phyloP scores from a whole-genome alignment of 2,113 vertebrate species.

The Sebastes fasciatus region DNA sequence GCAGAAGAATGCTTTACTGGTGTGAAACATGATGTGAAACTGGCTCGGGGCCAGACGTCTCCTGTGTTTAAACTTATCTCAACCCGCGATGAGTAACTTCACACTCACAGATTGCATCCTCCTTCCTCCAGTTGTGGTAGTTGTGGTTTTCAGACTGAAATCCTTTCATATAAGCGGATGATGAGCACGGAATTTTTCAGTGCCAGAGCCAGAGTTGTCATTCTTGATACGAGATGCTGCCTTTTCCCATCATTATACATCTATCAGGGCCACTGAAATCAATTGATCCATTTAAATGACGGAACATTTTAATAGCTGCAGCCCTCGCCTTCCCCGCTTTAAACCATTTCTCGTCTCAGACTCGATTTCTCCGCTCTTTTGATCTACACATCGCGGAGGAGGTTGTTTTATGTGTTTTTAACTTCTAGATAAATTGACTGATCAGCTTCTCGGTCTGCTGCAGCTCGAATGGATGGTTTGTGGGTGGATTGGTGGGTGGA shows the following conservation, averaged over 20 bases:
- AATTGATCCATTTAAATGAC: constrained; percentile 5
- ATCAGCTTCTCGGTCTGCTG: constrained; percentile 14
- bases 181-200: background rate
- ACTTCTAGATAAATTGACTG: constrained; percentile 35
- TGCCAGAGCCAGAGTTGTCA: background rate
- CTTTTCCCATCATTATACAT: background rate
- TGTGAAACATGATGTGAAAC: constrained; percentile 52
- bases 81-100: constrained; percentile 45
- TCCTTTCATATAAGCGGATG: background rate
- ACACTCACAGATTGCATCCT: constrained; percentile 23
- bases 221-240: background rate
- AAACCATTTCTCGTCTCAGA: background rate
- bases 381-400: constrained; percentile 13
- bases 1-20: background rate
- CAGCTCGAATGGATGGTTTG: constrained; percentile 22
- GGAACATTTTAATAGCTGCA: background rate
- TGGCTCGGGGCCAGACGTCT: background rate
- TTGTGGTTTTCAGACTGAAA: background rate
- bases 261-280: background rate
- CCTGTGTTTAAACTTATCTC: constrained; percentile 36
- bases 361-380: background rate
- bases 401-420: constrained; percentile 28
- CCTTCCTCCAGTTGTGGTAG: background rate
- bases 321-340: background rate
- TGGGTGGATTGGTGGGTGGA: constrained; percentile 62